A percentile compares a stretch with the other conserved stretches of the same genome.
These are phyloP conservation scores for Polyommatus iphigenia DNA, from an alignment of 2,888 invertebrate genomes.

Conservation along the genomic window DNA sequence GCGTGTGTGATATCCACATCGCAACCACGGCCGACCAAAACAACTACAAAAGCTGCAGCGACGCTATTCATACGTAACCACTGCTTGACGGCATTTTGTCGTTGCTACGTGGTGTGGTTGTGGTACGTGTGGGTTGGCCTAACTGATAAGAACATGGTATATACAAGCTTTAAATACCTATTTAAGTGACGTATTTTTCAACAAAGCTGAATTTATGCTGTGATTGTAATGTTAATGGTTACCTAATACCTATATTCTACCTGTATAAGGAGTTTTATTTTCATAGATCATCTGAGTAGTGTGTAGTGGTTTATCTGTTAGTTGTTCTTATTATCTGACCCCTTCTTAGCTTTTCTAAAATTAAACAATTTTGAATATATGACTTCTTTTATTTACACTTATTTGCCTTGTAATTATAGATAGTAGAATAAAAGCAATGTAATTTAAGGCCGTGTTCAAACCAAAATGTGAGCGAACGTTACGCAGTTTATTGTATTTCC, in stretches of 20 bases:
- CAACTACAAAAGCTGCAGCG: too few relatives aligned
- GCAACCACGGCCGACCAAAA: too few relatives aligned
- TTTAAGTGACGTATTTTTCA: slow-evolving; percentile 42
- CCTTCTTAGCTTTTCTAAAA: slow-evolving; percentile 2
- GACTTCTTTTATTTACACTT: background rate
- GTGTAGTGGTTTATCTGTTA: background rate
- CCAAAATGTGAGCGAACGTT: too few relatives aligned
- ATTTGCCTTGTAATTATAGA: too few relatives aligned
- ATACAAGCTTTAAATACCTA: slow-evolving; percentile 40
- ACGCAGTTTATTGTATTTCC: too few relatives aligned
- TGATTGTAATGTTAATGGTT: slow-evolving; percentile 41
- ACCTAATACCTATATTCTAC: background rate
- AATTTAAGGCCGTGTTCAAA: too few relatives aligned
- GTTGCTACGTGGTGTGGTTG: too few relatives aligned
- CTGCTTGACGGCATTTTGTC: too few relatives aligned
- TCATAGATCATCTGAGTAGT: slow-evolving; percentile 18
- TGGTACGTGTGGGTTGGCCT: too few relatives aligned
- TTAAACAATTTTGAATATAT: background rate
- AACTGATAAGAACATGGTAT: slow-evolving; percentile 34
- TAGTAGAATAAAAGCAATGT: too few relatives aligned
- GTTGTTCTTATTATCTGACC: background rate
- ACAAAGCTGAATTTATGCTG: slow-evolving; percentile 52
- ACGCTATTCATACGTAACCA: too few relatives aligned
- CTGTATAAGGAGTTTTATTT: slow-evolving; percentile 1
- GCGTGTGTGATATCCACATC: too few relatives aligned